Evolutionary conservation across 2,888 invertebrate genomes (phyloP).

Genomic region (Dichetophora obliterata): DNA sequence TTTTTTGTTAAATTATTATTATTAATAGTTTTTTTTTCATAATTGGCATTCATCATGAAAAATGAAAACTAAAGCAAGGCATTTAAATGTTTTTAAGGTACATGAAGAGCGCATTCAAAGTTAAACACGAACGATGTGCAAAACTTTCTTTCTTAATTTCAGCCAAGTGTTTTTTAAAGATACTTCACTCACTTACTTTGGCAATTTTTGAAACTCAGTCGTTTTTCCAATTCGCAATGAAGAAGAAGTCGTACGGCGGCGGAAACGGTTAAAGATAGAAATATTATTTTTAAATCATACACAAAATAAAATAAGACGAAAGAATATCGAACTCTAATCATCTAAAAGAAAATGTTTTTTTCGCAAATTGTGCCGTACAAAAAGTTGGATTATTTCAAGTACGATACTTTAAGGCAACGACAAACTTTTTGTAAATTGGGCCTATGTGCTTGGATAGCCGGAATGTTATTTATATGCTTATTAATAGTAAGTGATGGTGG

Average conservation of each 20-base stretch:
- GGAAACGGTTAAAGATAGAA: conserved; percentile 48
- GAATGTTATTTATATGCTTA: conserved; percentile 58
- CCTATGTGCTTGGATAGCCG: conserved; percentile 55
- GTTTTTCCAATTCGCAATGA: conserved; percentile 61
- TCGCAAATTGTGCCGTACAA: conserved; percentile 47
- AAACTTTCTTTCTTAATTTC: conserved; percentile 47
- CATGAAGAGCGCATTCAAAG: too few species aligned
- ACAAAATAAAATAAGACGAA: background rate
- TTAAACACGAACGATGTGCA: conserved; percentile 24
- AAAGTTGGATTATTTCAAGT: conserved; percentile 49
- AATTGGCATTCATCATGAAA: conserved; percentile 51
- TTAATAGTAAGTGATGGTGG: conserved; percentile 59
- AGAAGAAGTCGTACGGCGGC: conserved; percentile 59
- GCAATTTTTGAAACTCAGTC: conserved; percentile 46
- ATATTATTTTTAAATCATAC: background rate
- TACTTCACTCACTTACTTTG: conserved; percentile 41
- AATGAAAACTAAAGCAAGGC: conserved; percentile 43
- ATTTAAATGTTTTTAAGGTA: conserved; percentile 1
- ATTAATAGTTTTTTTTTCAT: conserved; percentile 10
- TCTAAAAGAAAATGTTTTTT: conserved; percentile 55
- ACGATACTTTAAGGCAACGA: conserved; percentile 46
- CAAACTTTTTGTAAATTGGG: conserved; percentile 39
- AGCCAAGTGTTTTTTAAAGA: conserved; percentile 18
- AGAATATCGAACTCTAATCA: too few species aligned
- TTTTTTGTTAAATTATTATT: background rate